phyloP scores from a whole-genome alignment of 2,113 vertebrate genomes.

The Herpailurus yagouaroundi region DNA sequence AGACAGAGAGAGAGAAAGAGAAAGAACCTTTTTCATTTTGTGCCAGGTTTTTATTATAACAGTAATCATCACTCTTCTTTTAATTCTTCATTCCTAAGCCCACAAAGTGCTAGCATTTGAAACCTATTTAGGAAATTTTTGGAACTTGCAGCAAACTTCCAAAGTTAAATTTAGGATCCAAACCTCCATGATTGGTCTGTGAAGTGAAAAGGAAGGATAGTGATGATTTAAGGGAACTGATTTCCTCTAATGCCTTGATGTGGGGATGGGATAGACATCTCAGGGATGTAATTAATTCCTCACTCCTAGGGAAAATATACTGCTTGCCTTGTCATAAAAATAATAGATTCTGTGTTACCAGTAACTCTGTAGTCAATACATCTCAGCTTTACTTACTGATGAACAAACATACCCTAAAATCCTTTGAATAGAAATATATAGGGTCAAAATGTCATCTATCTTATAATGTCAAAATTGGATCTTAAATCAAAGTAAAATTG shows the following conservation, averaged over 20 bases:
- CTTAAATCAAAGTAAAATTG: slow-evolving; percentile 22
- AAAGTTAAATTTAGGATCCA: slow-evolving; percentile 54
- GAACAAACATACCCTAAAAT: neutral
- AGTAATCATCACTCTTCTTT: slow-evolving; percentile 36
- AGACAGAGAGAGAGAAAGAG: neutral
- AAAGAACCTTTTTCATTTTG: slow-evolving; percentile 43
- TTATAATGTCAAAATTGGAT: neutral
- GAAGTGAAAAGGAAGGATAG: neutral
- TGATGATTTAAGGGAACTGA: neutral
- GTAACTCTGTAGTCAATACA: neutral
- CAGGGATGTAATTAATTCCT: neutral
- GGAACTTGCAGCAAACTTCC: slow-evolving; percentile 40
- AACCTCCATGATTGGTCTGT: neutral
- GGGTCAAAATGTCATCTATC: neutral
- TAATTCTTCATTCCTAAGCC: neutral
- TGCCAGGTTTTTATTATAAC: slow-evolving; percentile 52
- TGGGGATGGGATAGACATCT: neutral
- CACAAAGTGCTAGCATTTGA: slow-evolving; percentile 69
- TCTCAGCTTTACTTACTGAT: neutral
- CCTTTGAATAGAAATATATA: neutral
- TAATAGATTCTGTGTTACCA: neutral
- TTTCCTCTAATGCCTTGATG: neutral
- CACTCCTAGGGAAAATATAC: neutral
- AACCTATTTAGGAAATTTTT: slow-evolving; percentile 73
- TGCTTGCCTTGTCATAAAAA: neutral